Conservation (phyloP, 2,113 vertebrate genomes). For the Grammomys surdaster region DNA sequence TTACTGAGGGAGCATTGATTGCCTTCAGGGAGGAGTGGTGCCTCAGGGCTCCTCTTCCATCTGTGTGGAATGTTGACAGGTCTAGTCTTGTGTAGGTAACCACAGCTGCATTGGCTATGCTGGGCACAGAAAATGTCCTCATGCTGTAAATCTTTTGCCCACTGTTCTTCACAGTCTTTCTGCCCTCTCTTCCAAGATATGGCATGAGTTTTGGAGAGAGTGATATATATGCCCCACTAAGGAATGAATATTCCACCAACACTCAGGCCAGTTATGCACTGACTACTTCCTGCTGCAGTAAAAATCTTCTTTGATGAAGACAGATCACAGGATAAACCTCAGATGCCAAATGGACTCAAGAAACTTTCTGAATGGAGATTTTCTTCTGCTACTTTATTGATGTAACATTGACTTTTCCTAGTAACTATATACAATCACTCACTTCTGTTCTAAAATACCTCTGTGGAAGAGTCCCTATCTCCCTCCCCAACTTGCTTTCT, state of each 20-base stretch:
- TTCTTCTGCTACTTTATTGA: neutral
- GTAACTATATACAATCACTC: neutral
- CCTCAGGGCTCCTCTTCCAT: neutral
- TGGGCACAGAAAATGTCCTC: neutral
- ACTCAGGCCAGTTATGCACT: neutral
- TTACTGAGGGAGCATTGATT: neutral
- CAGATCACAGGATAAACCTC: neutral
- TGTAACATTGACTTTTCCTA: conserved; percentile 2
- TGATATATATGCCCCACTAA: neutral
- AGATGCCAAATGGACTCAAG: neutral
- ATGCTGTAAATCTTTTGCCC: neutral
- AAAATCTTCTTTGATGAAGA: neutral
- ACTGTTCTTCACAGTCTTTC: neutral
- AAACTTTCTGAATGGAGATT: neutral
- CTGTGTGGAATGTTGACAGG: neutral
- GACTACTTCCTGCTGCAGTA: neutral
- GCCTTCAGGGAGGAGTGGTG: too few relatives aligned
- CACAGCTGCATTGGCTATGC: neutral
- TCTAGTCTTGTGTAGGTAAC: neutral
- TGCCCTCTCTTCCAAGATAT: neutral
- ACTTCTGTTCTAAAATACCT: neutral
- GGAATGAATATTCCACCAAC: neutral
- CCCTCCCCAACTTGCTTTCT: neutral
- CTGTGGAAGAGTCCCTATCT: neutral
- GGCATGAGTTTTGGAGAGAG: neutral